Percentiles rank a stretch among this genome's conserved stretches.
Conservation (phyloP, 2,113 vertebrate species). For the Chitala chitala region DNA sequence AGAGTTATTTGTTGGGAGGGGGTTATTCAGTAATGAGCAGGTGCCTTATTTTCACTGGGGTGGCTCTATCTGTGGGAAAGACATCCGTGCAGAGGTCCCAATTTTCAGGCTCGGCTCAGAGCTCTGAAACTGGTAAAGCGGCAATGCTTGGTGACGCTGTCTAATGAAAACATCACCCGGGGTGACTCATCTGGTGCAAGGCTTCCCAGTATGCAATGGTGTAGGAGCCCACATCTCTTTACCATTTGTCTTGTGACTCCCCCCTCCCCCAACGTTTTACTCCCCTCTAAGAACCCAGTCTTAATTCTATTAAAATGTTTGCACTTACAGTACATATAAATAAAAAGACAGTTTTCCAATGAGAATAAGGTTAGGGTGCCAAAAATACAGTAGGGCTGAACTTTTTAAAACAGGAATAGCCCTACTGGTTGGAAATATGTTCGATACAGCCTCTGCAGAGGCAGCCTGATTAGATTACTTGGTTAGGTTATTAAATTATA, state of each 20-base stretch:
- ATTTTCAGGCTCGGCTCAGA: too few relatives aligned
- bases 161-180: background rate
- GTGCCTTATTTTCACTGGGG: too few relatives aligned
- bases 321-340: background rate
- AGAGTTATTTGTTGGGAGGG: too few relatives aligned
- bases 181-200: background rate
- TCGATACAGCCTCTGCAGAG: background rate
- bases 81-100: too few relatives aligned
- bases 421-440: background rate
- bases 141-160: too few relatives aligned
- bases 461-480: background rate
- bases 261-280: background rate
- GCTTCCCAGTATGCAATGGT: background rate
- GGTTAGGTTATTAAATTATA: conserved; percentile 8
- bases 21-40: too few relatives aligned
- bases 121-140: too few relatives aligned
- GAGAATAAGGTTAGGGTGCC: background rate
- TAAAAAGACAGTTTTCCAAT: background rate
- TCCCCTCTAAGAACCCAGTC: background rate
- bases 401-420: conserved; percentile 12
- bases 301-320: background rate
- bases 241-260: background rate
- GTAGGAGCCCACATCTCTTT: background rate
- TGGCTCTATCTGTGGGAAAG: too few relatives aligned
- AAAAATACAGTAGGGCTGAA: background rate